Evolutionary conservation across 2,113 vertebrate genomes (phyloP).

Genomic region (Amazona guildingii): DNA sequence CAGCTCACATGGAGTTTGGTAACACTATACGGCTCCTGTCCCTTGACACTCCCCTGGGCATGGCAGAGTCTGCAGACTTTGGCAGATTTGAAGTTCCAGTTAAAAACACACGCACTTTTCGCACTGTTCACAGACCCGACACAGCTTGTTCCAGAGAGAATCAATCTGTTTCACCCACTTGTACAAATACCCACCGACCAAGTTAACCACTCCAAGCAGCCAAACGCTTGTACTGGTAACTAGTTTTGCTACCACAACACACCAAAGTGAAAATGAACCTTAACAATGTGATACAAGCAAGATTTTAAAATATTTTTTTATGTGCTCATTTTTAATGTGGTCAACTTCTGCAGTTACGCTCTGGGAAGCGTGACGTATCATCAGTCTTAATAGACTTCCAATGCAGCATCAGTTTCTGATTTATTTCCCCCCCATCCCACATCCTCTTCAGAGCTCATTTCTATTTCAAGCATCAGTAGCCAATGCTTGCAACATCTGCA

Average conservation of each 20-base stretch:
- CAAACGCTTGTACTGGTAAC: not conserved
- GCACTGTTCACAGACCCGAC: not conserved
- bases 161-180: not conserved
- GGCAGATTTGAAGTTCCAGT: not conserved
- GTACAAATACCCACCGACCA: not conserved
- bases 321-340: not conserved
- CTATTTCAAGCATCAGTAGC: slow-evolving; percentile 63
- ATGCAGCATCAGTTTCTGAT: slow-evolving; percentile 30
- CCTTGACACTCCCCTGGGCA: not conserved
- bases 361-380: not conserved
- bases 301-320: not conserved
- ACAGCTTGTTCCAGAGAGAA: not conserved
- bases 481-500: slow-evolving; percentile 49
- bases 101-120: not conserved
- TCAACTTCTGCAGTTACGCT: not conserved
- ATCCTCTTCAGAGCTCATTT: slow-evolving; percentile 18
- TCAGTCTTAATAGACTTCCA: slow-evolving; percentile 37
- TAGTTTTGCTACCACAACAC: not conserved
- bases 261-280: not conserved
- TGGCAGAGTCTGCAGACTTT: not conserved
- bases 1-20: not conserved
- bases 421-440: slow-evolving; percentile 12
- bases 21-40: not conserved
- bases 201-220: not conserved
- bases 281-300: not conserved